A percentile compares a stretch with the other conserved stretches of the same genome.
These are phyloP conservation scores for Lasius fuliginosus DNA, from an alignment of 2,888 invertebrate species.

Conservation along the genomic window DNA sequence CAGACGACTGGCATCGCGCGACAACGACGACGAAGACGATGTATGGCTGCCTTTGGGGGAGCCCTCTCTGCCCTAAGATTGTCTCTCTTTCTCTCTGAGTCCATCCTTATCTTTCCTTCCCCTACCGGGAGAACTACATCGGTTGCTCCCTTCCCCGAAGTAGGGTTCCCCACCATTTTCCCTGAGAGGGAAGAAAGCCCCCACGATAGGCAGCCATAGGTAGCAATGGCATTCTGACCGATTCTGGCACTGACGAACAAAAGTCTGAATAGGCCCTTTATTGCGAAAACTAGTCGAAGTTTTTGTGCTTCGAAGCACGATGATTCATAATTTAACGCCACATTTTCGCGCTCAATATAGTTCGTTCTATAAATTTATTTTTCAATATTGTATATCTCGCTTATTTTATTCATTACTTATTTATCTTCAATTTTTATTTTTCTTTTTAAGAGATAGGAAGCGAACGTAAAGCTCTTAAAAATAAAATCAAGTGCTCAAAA, in stretches of 20 bases:
- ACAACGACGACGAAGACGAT: slow-evolving; percentile 61
- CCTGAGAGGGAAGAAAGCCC: slow-evolving; percentile 41
- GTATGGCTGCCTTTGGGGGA: slow-evolving; percentile 64
- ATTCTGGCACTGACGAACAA: slow-evolving; percentile 23
- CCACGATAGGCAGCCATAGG: slow-evolving; percentile 67
- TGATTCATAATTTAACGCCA: background rate
- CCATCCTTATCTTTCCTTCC: slow-evolving; percentile 58
- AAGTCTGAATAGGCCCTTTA: background rate
- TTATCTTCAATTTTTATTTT: background rate
- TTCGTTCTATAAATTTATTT: background rate
- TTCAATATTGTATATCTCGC: background rate
- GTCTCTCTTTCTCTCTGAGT: slow-evolving; percentile 69
- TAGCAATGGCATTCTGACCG: slow-evolving; percentile 44
- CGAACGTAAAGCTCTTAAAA: background rate
- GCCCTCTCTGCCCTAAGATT: slow-evolving; percentile 66
- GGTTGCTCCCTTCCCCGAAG: slow-evolving; percentile 42
- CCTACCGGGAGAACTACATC: slow-evolving; percentile 36
- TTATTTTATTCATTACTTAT: background rate
- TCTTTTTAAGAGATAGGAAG: background rate
- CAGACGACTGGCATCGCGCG: slow-evolving; percentile 75
- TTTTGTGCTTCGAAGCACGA: background rate
- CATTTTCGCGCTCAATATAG: background rate
- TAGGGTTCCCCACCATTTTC: slow-evolving; percentile 63
- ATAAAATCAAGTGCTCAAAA: background rate
- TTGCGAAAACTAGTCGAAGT: background rate